Evolutionary conservation across 2,888 invertebrate genomes (phyloP), one percentile per base, ranked within the genome.

Genomic region (Xiphydria camelus): DNA sequence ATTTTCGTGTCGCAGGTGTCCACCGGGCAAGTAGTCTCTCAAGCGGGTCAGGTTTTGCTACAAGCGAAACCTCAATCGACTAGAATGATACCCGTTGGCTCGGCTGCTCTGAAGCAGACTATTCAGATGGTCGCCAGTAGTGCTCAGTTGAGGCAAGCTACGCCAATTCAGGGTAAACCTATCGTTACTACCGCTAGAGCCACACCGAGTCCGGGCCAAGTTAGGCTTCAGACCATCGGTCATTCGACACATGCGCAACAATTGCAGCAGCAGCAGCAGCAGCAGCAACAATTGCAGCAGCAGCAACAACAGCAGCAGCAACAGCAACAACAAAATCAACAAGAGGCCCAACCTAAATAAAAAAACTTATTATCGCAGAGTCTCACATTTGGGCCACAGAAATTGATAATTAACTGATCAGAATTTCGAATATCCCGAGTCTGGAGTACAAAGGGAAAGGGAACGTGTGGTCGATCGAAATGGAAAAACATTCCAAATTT

Each of bases 21-120:
- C 2, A 62, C 68, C 4, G 80, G 80, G 2, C 75, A 81, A 52
- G 72, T 78, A 4, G 75, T 78, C 4, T 77, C 80, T 12, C 82
- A 80, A 44, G 57, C 75, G 2, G 82, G 83, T 5, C 80, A 82
- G 49, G 80, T 82, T 1, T 83, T 86, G 9, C 66, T 86, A 37
- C 80, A 85, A 1, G 85, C 85, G 64, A 70, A 73, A 6, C 79
- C 79, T 0, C 78, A 83, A 34, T 80, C 82, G 14, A 80, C 83
- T 0, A 78, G 87, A 19, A 84, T 87, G 2, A 85, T 86, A 57
- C 86, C 87, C 1, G 84, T 85, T 1, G 81, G 82, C 39, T 75
- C 53, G 51, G 80, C 76, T 64, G 80, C 75, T 45, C 77, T 75
- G 61, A 86, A 82, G 73, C 86, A 77, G 76, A 81, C 82, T 0